Conservation (phyloP, 2,113 vertebrate species). For the Empidonax traillii region DNA sequence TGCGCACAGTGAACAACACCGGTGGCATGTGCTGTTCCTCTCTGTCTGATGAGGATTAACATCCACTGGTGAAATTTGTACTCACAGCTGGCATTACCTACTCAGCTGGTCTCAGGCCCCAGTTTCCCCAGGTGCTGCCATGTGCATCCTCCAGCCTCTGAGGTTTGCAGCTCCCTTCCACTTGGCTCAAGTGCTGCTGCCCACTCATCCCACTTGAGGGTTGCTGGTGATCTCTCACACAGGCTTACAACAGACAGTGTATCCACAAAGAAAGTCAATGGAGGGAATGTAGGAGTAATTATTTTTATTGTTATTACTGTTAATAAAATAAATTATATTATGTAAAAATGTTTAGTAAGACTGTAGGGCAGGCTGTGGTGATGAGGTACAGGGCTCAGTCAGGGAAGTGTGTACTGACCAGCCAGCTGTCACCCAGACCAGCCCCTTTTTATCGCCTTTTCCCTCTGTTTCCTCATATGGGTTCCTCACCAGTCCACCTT, state of each 20-base stretch:
- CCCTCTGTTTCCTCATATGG: background rate
- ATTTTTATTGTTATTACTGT: background rate
- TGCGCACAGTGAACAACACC: fast-evolving
- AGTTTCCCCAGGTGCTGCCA: background rate
- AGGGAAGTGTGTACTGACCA: fast-evolving
- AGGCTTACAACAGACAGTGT: background rate
- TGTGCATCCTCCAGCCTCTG: background rate
- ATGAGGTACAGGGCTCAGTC: fast-evolving
- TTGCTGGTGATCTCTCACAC: background rate
- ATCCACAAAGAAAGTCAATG: background rate
- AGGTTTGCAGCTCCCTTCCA: fast-evolving
- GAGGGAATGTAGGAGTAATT: background rate
- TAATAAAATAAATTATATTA: background rate
- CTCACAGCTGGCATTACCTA: background rate
- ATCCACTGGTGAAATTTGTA: fast-evolving
- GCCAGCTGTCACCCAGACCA: background rate
- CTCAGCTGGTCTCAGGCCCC: background rate
- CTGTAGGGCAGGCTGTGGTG: fast-evolving
- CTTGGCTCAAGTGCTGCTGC: background rate
- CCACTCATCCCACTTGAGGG: background rate
- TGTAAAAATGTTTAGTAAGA: background rate
- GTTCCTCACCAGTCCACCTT: background rate
- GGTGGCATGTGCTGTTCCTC: background rate
- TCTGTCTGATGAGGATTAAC: background rate
- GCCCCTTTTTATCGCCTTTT: background rate